phyloP scores from a whole-genome alignment of 2,888 invertebrate species.

The Tolmerus cingulatus region DNA sequence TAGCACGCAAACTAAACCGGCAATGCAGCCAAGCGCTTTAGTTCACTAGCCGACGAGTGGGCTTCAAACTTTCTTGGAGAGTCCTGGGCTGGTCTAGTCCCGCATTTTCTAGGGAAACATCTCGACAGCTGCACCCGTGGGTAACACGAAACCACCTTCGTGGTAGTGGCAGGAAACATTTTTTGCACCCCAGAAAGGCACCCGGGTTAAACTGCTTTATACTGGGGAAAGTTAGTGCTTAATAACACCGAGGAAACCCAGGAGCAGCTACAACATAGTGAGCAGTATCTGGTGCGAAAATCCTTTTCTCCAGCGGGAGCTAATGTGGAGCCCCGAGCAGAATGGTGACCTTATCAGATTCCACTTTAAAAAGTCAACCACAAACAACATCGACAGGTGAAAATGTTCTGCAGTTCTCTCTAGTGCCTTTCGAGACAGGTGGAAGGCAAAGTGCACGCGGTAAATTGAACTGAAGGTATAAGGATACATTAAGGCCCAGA shows the following conservation, averaged over 20 bases:
- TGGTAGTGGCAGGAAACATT: background rate
- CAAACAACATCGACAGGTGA: constrained; percentile 33
- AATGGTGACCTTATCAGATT: constrained; percentile 39
- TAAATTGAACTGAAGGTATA: constrained; percentile 9
- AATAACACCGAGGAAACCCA: background rate
- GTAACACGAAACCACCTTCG: constrained; percentile 10
- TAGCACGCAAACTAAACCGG: constrained; percentile 29
- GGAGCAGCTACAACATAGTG: background rate
- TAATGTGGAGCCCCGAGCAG: background rate
- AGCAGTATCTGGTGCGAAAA: constrained; percentile 7
- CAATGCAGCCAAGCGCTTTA: constrained; percentile 15
- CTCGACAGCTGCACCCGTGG: background rate
- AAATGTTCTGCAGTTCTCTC: background rate
- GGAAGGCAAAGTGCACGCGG: background rate
- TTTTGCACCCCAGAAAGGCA: background rate
- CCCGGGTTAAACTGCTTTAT: background rate
- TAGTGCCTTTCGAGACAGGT: background rate
- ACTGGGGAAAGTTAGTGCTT: background rate
- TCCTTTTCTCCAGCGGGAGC: background rate
- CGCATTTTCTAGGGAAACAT: background rate
- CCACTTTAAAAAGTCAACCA: constrained; percentile 20
- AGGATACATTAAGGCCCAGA: constrained; percentile 42
- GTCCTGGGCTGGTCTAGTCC: background rate
- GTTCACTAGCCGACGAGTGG: constrained; percentile 18
- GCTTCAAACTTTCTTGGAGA: constrained; percentile 18